Conservation (phyloP, 2,113 vertebrate genomes). For the Sarotherodon lohbergeri region DNA sequence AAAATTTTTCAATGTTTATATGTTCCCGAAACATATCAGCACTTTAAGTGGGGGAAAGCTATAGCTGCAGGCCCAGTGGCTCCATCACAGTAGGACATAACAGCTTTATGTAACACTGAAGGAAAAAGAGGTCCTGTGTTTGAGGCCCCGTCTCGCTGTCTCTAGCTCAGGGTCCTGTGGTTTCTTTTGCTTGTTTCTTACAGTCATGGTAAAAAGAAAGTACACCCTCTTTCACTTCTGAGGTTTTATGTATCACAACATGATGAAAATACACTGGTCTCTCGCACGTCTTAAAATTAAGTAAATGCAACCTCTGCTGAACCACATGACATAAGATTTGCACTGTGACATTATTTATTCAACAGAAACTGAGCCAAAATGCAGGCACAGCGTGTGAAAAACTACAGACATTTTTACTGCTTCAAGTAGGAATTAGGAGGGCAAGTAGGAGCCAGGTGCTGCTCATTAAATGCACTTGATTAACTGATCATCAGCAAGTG, state of each 20-base stretch:
- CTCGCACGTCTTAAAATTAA: neutral
- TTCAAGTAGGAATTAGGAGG: neutral
- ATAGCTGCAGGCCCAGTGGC: conserved; percentile 35
- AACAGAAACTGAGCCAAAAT: neutral
- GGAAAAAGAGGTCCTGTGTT: conserved; percentile 2
- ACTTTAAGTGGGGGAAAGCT: conserved; percentile 9
- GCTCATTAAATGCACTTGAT: neutral
- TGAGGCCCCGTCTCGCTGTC: neutral
- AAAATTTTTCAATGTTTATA: conserved; percentile 36
- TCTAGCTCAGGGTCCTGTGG: neutral
- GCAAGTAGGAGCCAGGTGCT: neutral
- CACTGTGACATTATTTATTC: neutral
- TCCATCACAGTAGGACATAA: conserved; percentile 14
- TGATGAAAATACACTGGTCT: neutral
- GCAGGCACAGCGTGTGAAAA: neutral
- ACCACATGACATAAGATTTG: neutral
- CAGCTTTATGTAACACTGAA: conserved; percentile 47
- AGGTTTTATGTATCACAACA: neutral
- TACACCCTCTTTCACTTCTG: neutral
- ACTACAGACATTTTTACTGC: neutral
- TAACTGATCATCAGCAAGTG: neutral
- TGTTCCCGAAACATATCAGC: conserved; percentile 20
- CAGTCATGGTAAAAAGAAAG: neutral
- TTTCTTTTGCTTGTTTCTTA: neutral
- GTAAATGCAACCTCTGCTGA: neutral